These are phyloP conservation scores for Elegia similella DNA, from an alignment of 2,888 invertebrate genomes.

Conservation along the genomic window DNA sequence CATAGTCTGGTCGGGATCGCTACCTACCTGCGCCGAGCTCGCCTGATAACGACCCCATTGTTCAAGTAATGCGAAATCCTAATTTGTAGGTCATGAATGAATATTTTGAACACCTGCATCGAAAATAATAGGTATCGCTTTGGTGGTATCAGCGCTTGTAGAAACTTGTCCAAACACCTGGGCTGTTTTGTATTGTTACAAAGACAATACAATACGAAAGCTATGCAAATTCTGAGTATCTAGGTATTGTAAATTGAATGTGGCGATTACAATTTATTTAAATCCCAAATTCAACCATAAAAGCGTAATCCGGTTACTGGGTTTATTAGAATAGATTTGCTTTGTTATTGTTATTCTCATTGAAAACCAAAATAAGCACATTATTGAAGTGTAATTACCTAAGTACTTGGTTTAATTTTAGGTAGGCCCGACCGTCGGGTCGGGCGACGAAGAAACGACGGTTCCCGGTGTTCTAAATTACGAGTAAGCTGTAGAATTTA, in stretches of 20 bases:
- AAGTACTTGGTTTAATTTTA: too few relatives aligned
- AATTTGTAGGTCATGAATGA: slow-evolving; percentile 22
- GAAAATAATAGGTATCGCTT: slow-evolving; percentile 34
- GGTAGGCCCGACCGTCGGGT: too few relatives aligned
- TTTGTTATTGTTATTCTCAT: neutral
- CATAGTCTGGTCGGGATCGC: slow-evolving; percentile 45
- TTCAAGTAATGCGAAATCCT: slow-evolving; percentile 22
- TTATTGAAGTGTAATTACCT: too few relatives aligned
- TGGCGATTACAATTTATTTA: neutral
- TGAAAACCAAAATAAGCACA: too few relatives aligned
- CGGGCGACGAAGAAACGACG: too few relatives aligned
- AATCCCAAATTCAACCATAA: neutral
- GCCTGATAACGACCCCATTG: slow-evolving; percentile 49
- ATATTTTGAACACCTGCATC: slow-evolving; percentile 52
- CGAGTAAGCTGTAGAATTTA: too few relatives aligned
- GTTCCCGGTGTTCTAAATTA: too few relatives aligned
- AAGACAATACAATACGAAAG: neutral
- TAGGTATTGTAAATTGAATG: slow-evolving; percentile 8
- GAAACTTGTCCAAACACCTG: slow-evolving; percentile 20
- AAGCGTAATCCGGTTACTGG: neutral
- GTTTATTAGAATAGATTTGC: neutral
- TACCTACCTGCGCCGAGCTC: slow-evolving; percentile 46
- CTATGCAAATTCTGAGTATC: neutral
- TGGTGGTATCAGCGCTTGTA: slow-evolving; percentile 26
- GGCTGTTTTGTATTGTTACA: slow-evolving; percentile 18